Base-by-base conservation (phyloP, 2,113 vertebrate species). In the Paralichthys olivaceus region DNA sequence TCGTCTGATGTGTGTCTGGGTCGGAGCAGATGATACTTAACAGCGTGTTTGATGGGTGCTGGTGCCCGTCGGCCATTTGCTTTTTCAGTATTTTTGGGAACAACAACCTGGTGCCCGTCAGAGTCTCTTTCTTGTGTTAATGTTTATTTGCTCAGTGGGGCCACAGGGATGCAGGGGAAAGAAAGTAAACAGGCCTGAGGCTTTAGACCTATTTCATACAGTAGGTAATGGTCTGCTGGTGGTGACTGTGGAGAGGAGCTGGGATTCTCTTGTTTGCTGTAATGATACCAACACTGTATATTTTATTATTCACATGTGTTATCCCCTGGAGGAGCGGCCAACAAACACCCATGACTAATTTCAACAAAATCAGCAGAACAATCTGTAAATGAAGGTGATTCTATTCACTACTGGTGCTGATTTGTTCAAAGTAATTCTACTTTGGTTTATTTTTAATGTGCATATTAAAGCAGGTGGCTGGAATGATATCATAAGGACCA, bases 121-220 rank as follows among this genome's bases (percentile, higher is more conserved):
- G 25, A 28, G 43, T 26, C 22, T 64, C 57, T 81, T 57, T 56
- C 43, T 43, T 51, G 59, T 45, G 49, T 57, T 80, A 57, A 79
- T 74, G 66, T 80, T 55, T 75, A 49, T 84, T 69, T 90, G 68
- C 72, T 83, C 56, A 72, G 66, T 77, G 85, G 59, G 69, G 63
- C 58, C 77, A 59, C 75, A 68, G 54, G 29, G 64, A 37, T 25
- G 17, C 51, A 67, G 5, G 43, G 64, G 45, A 47, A 12, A 32
- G 23, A 29, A 72, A 76, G 75, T 83, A 68, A 71, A 47, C 13
- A 47, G 45, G 45, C 45, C 45, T 19, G 15, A 19, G 6, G 45
- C 45, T 19, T 17, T 19, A 60, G 66, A 82, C 77, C 64, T 34
- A 72, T 43, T 88, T 84, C 60, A 78, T 80, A 49, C 55, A 77